Percentiles rank a stretch among this genome's conserved stretches.
Evolutionary conservation across 2,113 vertebrate genomes (phyloP).

Genomic region (Hylia prasina): DNA sequence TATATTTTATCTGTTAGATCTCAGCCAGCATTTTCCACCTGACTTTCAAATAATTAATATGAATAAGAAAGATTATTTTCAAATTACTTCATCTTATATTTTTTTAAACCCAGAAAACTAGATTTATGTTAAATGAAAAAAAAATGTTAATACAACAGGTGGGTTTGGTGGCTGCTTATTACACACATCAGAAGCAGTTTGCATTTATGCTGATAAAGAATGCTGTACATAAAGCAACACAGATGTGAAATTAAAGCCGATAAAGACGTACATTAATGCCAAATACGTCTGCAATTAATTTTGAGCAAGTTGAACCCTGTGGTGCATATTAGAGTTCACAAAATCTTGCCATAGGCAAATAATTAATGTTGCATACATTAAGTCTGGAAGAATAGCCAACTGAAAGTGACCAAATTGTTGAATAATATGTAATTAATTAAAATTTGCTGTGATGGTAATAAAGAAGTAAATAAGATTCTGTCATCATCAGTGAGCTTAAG

Average conservation of each 20-base stretch:
- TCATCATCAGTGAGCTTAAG: background rate
- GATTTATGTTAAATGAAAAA: background rate
- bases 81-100: background rate
- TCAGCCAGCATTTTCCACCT: background rate
- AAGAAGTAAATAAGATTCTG: background rate
- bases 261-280: background rate
- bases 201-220: background rate
- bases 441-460: background rate
- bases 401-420: background rate
- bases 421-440: background rate
- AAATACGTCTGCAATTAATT: background rate
- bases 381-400: background rate
- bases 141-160: background rate
- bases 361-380: background rate
- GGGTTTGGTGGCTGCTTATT: background rate
- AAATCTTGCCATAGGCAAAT: background rate
- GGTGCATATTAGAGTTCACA: background rate
- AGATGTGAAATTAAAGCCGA: background rate
- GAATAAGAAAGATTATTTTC: background rate
- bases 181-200: background rate
- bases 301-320: background rate
- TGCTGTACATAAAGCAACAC: background rate
- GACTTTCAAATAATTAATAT: background rate
- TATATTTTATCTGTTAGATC: background rate
- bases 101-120: background rate